Base-by-base conservation (phyloP, 2,113 vertebrate species). In the Azemiops feae region DNA sequence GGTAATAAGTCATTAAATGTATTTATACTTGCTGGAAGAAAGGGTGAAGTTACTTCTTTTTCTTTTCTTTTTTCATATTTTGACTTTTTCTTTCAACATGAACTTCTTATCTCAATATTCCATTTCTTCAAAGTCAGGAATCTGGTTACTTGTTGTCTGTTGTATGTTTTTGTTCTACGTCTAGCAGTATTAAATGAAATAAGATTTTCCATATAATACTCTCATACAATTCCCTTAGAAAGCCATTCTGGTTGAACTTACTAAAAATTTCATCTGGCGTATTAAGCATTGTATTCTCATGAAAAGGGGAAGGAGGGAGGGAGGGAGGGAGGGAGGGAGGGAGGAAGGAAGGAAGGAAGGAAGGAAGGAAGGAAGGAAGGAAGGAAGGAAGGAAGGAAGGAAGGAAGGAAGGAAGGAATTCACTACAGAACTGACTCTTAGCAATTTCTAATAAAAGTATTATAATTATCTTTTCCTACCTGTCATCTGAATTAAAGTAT, bases 331-430 rank as follows among this genome's bases (percentile, higher is more conserved):
- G 6, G 16, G 16, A 30, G 25, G 16, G 4, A 30, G 3, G 30
- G 2, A 53, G 2, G 30, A 0, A 64, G 14, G 14, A 0, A 64
- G 14, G 14, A 0, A 22, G 20, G n/a, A 1, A 3, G 52, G 58
- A 10, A 9, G 57, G 10, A 5, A 45, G 45, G 7, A 8, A 58
- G 34, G 39, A 45, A 43, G 34, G 14, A 8, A 58, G 55, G 55
- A 25, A 39, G n/a, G 22, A 22, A 81, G 27, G 43, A 39, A 85
- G n/a, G 22, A n/a, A n/a, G n/a, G n/a, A n/a, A n/a, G n/a, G n/a
- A n/a, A n/a, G n/a, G n/a, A 27, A 18, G 57, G 10, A 10, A 45
- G 18, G 6, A 14, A 89, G 30, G 22, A 30, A 25, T 64, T 54
- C 34, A 58, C 25, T 58, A 45, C 45, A 43, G n/a, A 64, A 53